phyloP scores from a whole-genome alignment of 2,797 vertebrate genomes.

The Phalanger gymnotis region DNA sequence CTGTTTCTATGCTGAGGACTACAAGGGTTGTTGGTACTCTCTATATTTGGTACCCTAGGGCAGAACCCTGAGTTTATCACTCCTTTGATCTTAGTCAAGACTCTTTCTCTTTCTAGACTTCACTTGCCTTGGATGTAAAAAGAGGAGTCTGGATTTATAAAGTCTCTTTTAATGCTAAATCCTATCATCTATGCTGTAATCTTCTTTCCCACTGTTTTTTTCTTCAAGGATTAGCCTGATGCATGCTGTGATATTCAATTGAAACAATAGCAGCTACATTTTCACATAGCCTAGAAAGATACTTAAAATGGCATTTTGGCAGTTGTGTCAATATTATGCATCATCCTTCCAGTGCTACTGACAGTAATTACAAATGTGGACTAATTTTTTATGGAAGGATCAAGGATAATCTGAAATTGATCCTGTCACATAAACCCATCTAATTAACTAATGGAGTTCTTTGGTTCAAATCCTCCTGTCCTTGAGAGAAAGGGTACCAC shows the following conservation, averaged over 20 bases:
- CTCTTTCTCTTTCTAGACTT: not conserved
- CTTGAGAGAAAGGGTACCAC: conserved; percentile 2
- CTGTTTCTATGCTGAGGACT: not conserved
- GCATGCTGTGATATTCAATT: not conserved
- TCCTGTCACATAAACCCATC: not conserved
- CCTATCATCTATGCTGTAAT: not conserved
- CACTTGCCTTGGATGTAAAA: not conserved
- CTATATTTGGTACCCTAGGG: not conserved
- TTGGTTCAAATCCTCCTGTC: not conserved
- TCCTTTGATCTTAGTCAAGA: not conserved
- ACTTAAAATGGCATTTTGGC: not conserved
- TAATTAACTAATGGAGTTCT: not conserved
- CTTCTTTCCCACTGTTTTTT: not conserved
- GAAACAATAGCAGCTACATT: not conserved
- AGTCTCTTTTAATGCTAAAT: not conserved
- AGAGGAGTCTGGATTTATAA: not conserved
- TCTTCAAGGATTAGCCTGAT: not conserved
- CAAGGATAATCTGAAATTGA: not conserved
- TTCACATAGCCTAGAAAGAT: conserved; percentile 38
- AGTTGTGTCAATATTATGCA: not conserved
- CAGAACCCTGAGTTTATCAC: not conserved
- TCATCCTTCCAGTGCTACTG: not conserved
- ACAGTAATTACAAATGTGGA: not conserved
- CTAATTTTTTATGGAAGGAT: not conserved
- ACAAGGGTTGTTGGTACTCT: not conserved